A percentile compares a stretch with the other conserved stretches of the same genome.
Evolutionary conservation across 2,113 vertebrate species (phyloP).

Genomic region (Cardinalis cardinalis): DNA sequence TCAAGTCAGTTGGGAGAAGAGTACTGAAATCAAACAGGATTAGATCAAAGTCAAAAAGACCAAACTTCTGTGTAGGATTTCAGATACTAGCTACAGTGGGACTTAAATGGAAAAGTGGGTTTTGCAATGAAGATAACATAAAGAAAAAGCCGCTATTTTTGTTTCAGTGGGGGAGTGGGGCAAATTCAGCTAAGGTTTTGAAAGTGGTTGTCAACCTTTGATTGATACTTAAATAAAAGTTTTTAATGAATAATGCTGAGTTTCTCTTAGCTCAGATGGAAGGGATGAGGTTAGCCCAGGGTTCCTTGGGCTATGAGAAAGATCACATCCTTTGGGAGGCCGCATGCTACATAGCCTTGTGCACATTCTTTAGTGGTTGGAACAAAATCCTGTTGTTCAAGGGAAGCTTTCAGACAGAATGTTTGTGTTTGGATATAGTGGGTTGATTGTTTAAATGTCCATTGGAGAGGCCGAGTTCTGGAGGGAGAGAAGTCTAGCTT

Average conservation of each 20-base stretch:
- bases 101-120: background rate
- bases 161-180: background rate
- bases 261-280: background rate
- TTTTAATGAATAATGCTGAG: background rate
- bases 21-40: background rate
- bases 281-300: background rate
- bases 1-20: background rate
- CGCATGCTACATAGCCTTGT: background rate
- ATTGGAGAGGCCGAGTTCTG: background rate
- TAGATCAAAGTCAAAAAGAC: background rate
- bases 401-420: background rate
- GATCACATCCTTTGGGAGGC: background rate
- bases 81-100: background rate
- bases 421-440: background rate
- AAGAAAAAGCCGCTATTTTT: background rate
- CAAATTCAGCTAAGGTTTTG: background rate
- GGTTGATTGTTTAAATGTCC: background rate
- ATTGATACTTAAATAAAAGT: background rate
- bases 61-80: background rate
- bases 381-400: background rate
- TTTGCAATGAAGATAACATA: background rate
- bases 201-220: background rate
- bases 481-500: slow-evolving; percentile 2
- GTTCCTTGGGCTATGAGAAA: background rate
- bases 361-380: background rate